These are phyloP conservation scores for Leptocoma aspasia DNA, from an alignment of 2,113 vertebrate genomes.

Conservation along the genomic window DNA sequence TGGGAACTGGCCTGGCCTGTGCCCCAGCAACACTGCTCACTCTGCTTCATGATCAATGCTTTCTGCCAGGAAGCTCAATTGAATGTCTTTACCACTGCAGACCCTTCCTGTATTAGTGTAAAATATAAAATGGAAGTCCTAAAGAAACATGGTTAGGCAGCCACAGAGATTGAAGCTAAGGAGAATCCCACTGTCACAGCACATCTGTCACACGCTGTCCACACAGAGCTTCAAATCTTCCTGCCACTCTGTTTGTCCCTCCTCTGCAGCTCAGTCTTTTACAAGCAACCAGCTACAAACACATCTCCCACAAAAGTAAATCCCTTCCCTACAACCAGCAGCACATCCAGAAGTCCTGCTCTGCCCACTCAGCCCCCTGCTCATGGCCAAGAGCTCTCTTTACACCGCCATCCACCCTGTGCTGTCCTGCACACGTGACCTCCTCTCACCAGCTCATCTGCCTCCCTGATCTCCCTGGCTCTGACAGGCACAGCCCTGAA, in stretches of 20 bases:
- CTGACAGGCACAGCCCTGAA: rapidly evolving
- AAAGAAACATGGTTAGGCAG: background rate
- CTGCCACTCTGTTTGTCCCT: background rate
- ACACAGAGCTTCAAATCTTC: background rate
- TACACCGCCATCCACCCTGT: rapidly evolving
- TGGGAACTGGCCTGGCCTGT: background rate
- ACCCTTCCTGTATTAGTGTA: background rate
- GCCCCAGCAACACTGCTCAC: background rate
- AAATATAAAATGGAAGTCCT: background rate
- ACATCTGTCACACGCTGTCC: rapidly evolving
- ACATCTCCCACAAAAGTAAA: background rate
- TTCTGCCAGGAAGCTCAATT: background rate
- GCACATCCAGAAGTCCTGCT: background rate
- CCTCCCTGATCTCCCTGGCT: background rate
- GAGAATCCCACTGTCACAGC: background rate
- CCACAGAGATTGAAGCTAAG: background rate
- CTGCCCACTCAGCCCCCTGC: background rate
- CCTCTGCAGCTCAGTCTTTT: background rate
- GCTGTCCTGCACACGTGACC: background rate
- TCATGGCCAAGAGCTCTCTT: background rate
- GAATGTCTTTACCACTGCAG: background rate
- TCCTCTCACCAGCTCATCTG: background rate
- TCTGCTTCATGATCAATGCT: background rate
- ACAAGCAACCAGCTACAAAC: background rate
- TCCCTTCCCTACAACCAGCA: background rate